phyloP scores from a whole-genome alignment of 2,888 invertebrate species.

The Drosophila neotestacea region DNA sequence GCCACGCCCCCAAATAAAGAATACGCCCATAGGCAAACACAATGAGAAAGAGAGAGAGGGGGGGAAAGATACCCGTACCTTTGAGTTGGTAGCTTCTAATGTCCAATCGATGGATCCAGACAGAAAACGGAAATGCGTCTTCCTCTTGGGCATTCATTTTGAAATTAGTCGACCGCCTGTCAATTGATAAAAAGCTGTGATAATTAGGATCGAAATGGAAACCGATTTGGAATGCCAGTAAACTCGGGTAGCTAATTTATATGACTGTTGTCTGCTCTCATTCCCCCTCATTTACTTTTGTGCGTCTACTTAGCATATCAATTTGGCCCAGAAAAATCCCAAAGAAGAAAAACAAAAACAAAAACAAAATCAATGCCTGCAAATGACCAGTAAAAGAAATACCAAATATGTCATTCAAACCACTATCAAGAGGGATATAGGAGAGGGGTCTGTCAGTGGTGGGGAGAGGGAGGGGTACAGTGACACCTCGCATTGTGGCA shows the following conservation, averaged over 20 bases:
- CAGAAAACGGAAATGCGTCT: constrained; percentile 52
- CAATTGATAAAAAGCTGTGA: constrained; percentile 73
- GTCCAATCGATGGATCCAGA: constrained; percentile 36
- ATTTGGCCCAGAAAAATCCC: constrained; percentile 50
- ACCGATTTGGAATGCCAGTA: constrained; percentile 28
- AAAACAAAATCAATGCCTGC: constrained; percentile 6
- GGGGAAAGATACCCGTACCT: constrained; percentile 4
- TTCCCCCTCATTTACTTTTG: neutral
- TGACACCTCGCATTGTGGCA: constrained; percentile 27
- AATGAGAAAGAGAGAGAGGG: neutral
- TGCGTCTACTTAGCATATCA: constrained; percentile 72
- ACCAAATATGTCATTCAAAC: constrained; percentile 45
- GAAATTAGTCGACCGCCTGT: constrained; percentile 64
- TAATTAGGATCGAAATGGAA: constrained; percentile 66
- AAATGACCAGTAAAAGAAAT: constrained; percentile 42
- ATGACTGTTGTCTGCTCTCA: constrained; percentile 8
- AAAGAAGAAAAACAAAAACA: constrained; percentile 30
- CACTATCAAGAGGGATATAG: neutral
- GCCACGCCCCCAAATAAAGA: constrained; percentile 38
- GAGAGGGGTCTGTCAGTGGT: too few species aligned
- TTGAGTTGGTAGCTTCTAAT: constrained; percentile 22
- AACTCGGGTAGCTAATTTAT: constrained; percentile 64
- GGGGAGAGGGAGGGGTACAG: neutral
- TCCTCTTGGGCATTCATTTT: constrained; percentile 43
- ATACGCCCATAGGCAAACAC: neutral